Evolutionary conservation across 2,113 vertebrate species (phyloP).

Genomic region (Rhombomys opimus): DNA sequence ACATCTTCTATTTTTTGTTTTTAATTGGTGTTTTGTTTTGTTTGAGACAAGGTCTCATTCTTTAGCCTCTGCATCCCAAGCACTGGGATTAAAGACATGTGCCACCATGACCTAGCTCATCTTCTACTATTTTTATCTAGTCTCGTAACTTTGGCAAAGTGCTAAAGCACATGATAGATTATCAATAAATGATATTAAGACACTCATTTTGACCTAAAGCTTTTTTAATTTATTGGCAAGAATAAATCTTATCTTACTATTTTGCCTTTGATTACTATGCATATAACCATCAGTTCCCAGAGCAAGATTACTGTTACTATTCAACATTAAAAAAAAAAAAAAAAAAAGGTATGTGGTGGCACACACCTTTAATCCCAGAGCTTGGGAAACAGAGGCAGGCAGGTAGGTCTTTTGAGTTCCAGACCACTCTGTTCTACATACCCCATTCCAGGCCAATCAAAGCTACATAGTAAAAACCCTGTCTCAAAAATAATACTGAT

Average conservation of each 20-base stretch:
- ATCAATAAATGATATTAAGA: conserved; percentile 19
- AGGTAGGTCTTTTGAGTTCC: background rate
- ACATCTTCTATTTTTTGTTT: background rate
- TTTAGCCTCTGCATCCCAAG: background rate
- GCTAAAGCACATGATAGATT: background rate
- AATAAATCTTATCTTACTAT: conserved; percentile 28
- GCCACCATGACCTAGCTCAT: background rate
- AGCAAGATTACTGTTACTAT: conserved; percentile 25
- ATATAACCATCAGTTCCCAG: conserved; percentile 1
- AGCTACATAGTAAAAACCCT: background rate
- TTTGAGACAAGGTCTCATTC: background rate
- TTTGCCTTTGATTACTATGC: conserved; percentile 38
- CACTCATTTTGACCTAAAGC: conserved; percentile 38
- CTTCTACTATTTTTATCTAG: background rate
- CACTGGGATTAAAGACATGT: background rate
- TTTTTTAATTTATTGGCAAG: conserved; percentile 33
- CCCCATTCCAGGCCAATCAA: background rate
- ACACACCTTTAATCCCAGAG: background rate
- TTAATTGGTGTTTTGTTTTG: background rate
- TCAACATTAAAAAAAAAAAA: background rate
- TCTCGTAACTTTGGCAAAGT: background rate
- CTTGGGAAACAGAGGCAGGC: background rate
- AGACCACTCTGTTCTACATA: background rate
- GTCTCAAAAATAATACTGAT: background rate
- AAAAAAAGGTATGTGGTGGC: background rate